Evolutionary conservation across 2,113 vertebrate genomes (phyloP).

Genomic region (Strigops habroptila): DNA sequence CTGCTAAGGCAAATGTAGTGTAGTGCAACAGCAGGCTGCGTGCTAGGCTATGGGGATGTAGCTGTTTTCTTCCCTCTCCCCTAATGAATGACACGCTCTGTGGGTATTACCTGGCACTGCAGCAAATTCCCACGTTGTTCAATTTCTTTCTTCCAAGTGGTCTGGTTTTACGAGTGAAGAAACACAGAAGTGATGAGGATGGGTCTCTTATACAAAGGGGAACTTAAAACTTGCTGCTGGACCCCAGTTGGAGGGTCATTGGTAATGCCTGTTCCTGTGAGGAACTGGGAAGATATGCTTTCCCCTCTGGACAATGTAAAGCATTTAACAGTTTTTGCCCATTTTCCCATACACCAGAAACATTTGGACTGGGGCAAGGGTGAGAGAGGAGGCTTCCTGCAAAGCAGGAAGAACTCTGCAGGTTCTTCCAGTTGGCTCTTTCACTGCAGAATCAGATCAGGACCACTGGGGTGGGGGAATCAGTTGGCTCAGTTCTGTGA

Average conservation of each 20-base stretch:
- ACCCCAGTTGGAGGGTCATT: accelerated
- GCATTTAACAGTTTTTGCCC: not conserved
- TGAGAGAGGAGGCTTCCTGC: not conserved
- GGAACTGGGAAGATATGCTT: accelerated
- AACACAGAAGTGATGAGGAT: not conserved
- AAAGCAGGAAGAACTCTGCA: not conserved
- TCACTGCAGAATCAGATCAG: not conserved
- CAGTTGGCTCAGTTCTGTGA: not conserved
- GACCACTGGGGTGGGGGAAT: not conserved
- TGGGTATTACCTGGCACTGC: not conserved
- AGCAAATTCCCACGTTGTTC: not conserved
- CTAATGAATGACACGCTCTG: not conserved
- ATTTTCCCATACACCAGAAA: not conserved
- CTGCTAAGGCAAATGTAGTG: not conserved
- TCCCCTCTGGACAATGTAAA: not conserved
- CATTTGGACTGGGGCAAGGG: not conserved
- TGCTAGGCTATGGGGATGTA: not conserved
- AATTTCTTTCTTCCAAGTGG: not conserved
- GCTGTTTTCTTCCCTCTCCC: not conserved
- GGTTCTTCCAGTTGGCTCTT: not conserved
- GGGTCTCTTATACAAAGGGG: not conserved
- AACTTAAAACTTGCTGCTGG: not conserved
- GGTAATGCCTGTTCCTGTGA: not conserved
- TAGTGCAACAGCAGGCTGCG: not conserved
- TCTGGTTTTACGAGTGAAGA: not conserved